Evolutionary conservation across 1,140 invertebrate species (phyloP), one percentile per base, ranked within the genome.

Genomic region (Cyphomyrmex costatus): DNA sequence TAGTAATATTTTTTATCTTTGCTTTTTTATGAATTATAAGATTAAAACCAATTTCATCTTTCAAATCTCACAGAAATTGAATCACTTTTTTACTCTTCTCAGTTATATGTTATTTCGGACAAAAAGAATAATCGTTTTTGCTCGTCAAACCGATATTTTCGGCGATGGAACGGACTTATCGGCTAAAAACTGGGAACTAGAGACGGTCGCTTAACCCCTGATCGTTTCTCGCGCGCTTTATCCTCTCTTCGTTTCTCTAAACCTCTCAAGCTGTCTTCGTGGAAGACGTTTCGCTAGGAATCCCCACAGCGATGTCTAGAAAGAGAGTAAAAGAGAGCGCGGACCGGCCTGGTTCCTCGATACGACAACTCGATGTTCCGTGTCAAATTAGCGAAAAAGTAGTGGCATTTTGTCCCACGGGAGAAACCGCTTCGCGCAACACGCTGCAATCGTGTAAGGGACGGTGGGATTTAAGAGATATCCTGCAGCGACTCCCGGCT

Each of bases 331-430:
- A 0, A 77, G 30, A 27, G 56, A 61, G n/a, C 66, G 14, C 49
- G 77, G n/a, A 1, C 24, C 56, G 30, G 49, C 19, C 42, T 58
- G 61, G 76, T 78, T 65, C 21, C 19, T 65, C 89, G 77, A 88
- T 88, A 88, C 60, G 77, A 60, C 42, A 78, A 86, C 77, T 86
- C 89, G 90, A 91, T 90, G 90, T 91, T 91, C 88, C 89, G 89
- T 87, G 90, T 91, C 90, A 91, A 90, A 91, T 91, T 91, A 91
- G 73, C 78, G 90, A 90, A 91, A 88, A 90, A 91, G 89, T 85
- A 89, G 85, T 86, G 87, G 89, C 90, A 83, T 90, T 60, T 65
- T 42, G 84, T 88, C 87, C 89, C 87, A 79, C 42, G 85, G 90
- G 90, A 86, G 77, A 42, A 53, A 68, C 76, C 66, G 85, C 73